phyloP scores from a whole-genome alignment of 2,113 vertebrate species.

The Orthonyx spaldingii region DNA sequence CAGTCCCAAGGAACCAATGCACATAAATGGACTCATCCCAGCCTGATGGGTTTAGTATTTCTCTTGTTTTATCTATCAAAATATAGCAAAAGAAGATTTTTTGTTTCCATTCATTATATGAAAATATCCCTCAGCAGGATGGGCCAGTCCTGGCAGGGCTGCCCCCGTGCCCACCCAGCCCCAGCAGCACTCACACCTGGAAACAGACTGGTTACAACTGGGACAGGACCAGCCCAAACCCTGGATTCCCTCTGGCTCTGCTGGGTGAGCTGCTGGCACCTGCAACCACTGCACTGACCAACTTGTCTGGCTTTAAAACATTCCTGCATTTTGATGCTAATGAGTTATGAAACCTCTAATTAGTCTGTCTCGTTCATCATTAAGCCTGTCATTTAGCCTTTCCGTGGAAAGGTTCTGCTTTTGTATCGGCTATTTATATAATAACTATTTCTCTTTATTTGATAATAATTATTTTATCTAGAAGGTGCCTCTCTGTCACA shows the following conservation, averaged over 20 bases:
- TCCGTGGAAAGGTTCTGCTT: not conserved
- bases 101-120: no score
- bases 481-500: not conserved
- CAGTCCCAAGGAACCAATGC: not conserved
- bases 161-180: not conserved
- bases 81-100: not conserved
- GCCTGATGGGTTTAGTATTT: not conserved
- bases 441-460: not conserved
- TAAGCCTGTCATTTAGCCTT: not conserved
- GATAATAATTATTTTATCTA: not conserved
- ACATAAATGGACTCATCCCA: not conserved
- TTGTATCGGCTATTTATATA: not conserved
- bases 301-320: not conserved
- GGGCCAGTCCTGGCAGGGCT: no score
- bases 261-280: not conserved
- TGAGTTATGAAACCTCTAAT: constrained; percentile 19
- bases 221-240: not conserved
- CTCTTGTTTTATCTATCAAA: not conserved
- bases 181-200: not conserved
- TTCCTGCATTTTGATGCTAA: not conserved
- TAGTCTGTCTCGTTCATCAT: not conserved
- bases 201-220: accelerated
- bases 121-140: not conserved
- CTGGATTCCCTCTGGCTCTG: not conserved
- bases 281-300: not conserved